Evolutionary conservation across 2,888 invertebrate genomes (phyloP).

Genomic region (Drosophila paucipuncta): DNA sequence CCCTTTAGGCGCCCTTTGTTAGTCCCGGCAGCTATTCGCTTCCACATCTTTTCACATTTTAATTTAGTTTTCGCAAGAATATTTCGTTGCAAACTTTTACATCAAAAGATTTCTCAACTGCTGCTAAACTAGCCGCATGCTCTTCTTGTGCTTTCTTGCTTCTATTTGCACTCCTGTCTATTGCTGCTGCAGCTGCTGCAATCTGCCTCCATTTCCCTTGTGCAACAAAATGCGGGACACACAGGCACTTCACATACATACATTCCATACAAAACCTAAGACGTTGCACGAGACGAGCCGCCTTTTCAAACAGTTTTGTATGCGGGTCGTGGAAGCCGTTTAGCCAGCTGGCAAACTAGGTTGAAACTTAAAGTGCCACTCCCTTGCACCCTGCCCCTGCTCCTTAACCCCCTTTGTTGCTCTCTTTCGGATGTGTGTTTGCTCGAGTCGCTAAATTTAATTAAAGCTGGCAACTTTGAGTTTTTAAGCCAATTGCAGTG

Average conservation of each 20-base stretch:
- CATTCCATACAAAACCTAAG: slow-evolving; percentile 12
- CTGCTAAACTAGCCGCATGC: slow-evolving; percentile 22
- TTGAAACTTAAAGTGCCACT: slow-evolving; percentile 41
- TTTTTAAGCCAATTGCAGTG: slow-evolving; percentile 27
- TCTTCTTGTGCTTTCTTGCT: slow-evolving; percentile 7
- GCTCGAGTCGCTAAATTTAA: slow-evolving; percentile 62
- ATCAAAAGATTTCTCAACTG: slow-evolving; percentile 54
- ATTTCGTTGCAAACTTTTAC: slow-evolving; percentile 70
- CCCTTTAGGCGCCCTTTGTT: neutral
- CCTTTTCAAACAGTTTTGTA: slow-evolving; percentile 61
- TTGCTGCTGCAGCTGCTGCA: neutral
- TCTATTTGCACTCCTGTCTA: slow-evolving; percentile 31
- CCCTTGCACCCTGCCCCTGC: neutral
- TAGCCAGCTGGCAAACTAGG: slow-evolving; percentile 48
- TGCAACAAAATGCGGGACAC: slow-evolving; percentile 33
- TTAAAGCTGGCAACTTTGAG: slow-evolving; percentile 33
- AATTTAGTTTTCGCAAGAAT: slow-evolving; percentile 78
- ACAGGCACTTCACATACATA: slow-evolving; percentile 11
- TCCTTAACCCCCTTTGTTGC: slow-evolving; percentile 1
- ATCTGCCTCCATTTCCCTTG: neutral
- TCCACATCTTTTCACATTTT: slow-evolving; percentile 65
- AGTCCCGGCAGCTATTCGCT: slow-evolving; percentile 8
- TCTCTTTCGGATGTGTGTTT: slow-evolving; percentile 56
- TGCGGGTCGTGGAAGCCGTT: slow-evolving; percentile 52
- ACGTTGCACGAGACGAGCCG: slow-evolving; percentile 30